Evolutionary conservation across 2,888 invertebrate species (phyloP), one percentile per base, ranked within the genome.

Genomic region (Pseudanteris insignis): DNA sequence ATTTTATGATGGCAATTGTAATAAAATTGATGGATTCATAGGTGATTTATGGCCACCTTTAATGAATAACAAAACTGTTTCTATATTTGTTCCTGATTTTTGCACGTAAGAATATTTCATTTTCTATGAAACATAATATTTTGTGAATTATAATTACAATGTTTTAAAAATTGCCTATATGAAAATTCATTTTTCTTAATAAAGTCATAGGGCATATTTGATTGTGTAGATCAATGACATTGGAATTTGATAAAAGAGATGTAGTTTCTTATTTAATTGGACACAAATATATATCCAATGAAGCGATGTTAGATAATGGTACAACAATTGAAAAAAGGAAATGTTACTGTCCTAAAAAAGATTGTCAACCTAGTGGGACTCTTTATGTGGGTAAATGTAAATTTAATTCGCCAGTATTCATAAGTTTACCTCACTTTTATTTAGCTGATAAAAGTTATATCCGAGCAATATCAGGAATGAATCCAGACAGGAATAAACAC

Each of bases 31-130:
- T 66, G 93, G 93, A 9, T 88, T 89, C 5, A 86, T 88, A 0
- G 93, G 93, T 0, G 93, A 93, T 80, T 80, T 92, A 12, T 92
- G 90, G 86, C 90, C 92, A 12, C 91, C 92, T 0, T 82, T 86
- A 51, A 68, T 81, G 0, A 81, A 84, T 0, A 84, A 85, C 36
- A 79, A 84, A 5, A 82, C 83, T 18, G 81, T 91, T 2, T 80
- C 84, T 0, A 79, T 94, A 57, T 94, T 91, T 79, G 85, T 88
- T 0, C 82, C 90, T 0, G 93, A 93, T 80, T 81, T 92, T 55
- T 93, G 93, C 84, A 87, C 91, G 86, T 90, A 73, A 81, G 84
- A 85, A 40, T 10, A 26, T 9, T 26, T 26, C 8, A n/a, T n/a
- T 2, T 25, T 10, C 47, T 21, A 11, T 37, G 12, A 28, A 48